Percentiles rank a stretch among this genome's conserved stretches.
These are phyloP conservation scores for Lycaena phlaeas DNA, from an alignment of 2,888 invertebrate species.

Conservation along the genomic window DNA sequence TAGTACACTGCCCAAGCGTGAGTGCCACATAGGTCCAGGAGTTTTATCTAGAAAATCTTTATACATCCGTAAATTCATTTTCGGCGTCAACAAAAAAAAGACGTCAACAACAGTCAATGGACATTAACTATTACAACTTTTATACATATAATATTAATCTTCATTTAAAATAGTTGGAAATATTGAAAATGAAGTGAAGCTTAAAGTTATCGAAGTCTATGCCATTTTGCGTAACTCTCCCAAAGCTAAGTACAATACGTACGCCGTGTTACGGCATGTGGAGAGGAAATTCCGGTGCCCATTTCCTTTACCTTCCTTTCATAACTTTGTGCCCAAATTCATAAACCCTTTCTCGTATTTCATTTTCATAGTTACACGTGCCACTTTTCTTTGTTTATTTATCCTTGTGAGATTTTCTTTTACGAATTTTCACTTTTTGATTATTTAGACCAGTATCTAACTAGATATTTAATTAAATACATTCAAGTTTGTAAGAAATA, in stretches of 20 bases:
- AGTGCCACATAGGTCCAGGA: too few species aligned
- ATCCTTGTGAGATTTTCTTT: conserved; percentile 2
- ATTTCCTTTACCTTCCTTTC: conserved; percentile 9
- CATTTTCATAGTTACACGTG: conserved; percentile 8
- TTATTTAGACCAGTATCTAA: background rate
- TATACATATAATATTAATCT: too few species aligned
- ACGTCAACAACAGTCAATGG: too few species aligned
- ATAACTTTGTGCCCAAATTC: conserved; percentile 9
- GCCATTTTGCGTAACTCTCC: conserved; percentile 2
- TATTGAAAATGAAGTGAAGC: too few species aligned
- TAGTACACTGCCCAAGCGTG: too few species aligned
- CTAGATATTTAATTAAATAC: background rate
- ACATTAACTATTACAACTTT: too few species aligned
- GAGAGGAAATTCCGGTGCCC: conserved; percentile 9
- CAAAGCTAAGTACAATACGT: conserved; percentile 5
- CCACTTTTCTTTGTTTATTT: conserved; percentile 3
- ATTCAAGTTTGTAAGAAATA: too few species aligned
- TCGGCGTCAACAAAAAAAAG: too few species aligned
- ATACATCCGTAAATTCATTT: too few species aligned
- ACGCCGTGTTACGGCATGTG: conserved; percentile 6
- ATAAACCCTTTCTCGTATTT: conserved; percentile 9
- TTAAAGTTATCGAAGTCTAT: background rate
- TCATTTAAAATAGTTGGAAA: too few species aligned
- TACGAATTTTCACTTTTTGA: background rate
- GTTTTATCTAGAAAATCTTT: too few species aligned